These are phyloP conservation scores for Nestor notabilis DNA, from an alignment of 2,113 vertebrate genomes.

Conservation along the genomic window DNA sequence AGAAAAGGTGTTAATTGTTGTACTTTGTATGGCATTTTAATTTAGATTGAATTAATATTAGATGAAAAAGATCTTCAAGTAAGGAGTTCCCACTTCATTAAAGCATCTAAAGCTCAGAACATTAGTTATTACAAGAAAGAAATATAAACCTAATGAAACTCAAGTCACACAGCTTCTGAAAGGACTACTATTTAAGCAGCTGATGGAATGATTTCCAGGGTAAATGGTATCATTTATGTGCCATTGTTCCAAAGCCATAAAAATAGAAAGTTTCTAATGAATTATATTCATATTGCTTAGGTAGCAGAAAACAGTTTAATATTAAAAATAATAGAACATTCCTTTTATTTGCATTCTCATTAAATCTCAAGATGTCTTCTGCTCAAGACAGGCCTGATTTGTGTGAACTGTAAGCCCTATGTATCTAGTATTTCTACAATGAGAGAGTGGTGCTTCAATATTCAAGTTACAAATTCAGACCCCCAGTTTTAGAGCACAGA, in stretches of 20 bases:
- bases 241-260: neutral
- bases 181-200: neutral
- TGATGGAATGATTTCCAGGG: neutral
- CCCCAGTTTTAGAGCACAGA: neutral
- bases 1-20: neutral
- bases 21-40: neutral
- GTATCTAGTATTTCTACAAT: neutral
- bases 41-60: neutral
- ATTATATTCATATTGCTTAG: neutral
- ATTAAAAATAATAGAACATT: neutral
- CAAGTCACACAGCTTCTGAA: neutral
- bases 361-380: neutral
- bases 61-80: neutral
- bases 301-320: neutral
- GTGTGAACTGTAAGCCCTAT: neutral
- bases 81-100: neutral
- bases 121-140: neutral
- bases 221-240: neutral
- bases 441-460: accelerated
- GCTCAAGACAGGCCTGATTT: neutral
- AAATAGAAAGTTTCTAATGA: neutral
- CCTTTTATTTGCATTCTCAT: neutral
- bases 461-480: neutral
- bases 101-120: neutral
- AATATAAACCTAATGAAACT: neutral